Conservation (phyloP, 2,113 vertebrate species). For the Anarhynchus alexandrinus region DNA sequence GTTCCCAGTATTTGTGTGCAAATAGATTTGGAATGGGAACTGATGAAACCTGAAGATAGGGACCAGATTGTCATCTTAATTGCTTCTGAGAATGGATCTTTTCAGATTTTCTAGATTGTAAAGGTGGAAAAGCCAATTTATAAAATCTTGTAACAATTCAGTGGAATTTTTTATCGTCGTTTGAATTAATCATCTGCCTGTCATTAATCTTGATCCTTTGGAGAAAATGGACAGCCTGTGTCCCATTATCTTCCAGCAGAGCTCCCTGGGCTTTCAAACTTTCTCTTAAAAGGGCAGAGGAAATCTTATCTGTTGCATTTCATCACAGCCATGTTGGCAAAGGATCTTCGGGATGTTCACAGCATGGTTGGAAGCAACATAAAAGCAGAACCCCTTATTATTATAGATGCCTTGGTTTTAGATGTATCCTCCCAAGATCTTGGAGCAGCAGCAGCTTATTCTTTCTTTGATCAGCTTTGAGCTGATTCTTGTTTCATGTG, state of each 20-base stretch:
- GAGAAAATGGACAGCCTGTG: constrained; percentile 6
- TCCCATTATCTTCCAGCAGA: constrained; percentile 28
- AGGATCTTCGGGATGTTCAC: constrained; percentile 4
- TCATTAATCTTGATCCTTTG: constrained; percentile 14
- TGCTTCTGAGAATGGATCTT: constrained; percentile 37
- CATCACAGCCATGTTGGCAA: neutral
- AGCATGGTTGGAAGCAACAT: constrained; percentile 10
- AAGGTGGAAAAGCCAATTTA: constrained; percentile 35
- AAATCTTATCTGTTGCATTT: constrained; percentile 47
- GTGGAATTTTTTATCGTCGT: neutral
- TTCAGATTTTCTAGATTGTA: constrained; percentile 6
- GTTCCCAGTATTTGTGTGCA: constrained; percentile 42
- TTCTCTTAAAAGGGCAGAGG: constrained; percentile 49
- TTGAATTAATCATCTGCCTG: constrained; percentile 46
- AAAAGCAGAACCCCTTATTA: constrained; percentile 24
- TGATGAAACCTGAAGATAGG: constrained; percentile 27
- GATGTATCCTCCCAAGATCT: constrained; percentile 27
- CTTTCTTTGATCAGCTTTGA: constrained; percentile 45
- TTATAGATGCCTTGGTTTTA: constrained; percentile 6
- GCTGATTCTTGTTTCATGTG: neutral
- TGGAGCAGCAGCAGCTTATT: constrained; percentile 34
- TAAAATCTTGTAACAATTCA: constrained; percentile 12
- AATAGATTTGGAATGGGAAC: constrained; percentile 36
- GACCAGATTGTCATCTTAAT: constrained; percentile 43
- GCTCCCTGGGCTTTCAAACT: constrained; percentile 30